phyloP scores from a whole-genome alignment of 2,888 invertebrate genomes.

The Ypsolopha sequella region DNA sequence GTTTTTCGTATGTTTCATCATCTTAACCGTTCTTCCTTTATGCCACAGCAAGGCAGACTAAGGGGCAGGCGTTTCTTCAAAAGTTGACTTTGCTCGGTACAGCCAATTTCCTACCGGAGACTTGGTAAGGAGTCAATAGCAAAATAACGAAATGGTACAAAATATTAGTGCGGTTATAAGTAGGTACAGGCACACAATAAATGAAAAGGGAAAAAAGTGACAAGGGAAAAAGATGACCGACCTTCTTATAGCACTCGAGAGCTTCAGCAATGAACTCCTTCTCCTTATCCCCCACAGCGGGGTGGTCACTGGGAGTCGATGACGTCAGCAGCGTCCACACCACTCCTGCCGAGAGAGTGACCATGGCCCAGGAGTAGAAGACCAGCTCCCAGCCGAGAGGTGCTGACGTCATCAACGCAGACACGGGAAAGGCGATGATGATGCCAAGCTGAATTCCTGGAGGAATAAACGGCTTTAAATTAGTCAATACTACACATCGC shows the following conservation, averaged over 20 bases:
- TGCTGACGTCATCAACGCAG: constrained; percentile 27
- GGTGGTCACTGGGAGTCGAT: constrained; percentile 36
- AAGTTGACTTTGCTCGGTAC: too few species aligned
- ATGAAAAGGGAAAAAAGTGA: background rate
- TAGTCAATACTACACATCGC: too few species aligned
- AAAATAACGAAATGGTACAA: too few species aligned
- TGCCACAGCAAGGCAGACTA: too few species aligned
- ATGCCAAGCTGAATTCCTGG: constrained; percentile 20
- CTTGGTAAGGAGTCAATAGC: too few species aligned
- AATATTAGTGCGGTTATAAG: too few species aligned
- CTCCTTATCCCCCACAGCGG: constrained; percentile 45
- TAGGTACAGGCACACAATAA: too few species aligned
- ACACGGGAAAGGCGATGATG: constrained; percentile 33
- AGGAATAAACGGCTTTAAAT: background rate
- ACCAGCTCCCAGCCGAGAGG: constrained; percentile 50
- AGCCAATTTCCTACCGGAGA: too few species aligned
- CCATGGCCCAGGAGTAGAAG: constrained; percentile 44
- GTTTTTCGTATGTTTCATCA: too few species aligned
- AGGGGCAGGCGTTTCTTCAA: too few species aligned
- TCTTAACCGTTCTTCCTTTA: too few species aligned
- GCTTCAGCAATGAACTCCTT: constrained; percentile 45
- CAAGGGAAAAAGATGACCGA: constrained; percentile 14
- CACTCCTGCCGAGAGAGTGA: constrained; percentile 35
- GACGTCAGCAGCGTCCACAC: constrained; percentile 41
- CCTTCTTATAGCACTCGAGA: constrained; percentile 17